Evolutionary conservation across 2,888 invertebrate species (phyloP), one percentile per base, ranked within the genome.

Genomic region (Drosophila fungiperda): DNA sequence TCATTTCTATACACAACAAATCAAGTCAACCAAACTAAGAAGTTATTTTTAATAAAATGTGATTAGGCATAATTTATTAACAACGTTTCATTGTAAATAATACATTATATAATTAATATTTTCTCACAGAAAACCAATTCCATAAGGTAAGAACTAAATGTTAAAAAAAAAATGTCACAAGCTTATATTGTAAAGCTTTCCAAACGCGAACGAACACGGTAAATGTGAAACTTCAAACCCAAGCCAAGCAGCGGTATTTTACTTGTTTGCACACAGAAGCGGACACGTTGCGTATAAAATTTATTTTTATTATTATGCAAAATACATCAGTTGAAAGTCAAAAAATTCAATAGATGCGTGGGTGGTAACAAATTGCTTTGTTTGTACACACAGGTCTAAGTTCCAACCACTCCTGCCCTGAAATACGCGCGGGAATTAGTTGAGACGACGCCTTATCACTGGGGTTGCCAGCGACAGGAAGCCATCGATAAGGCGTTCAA

Each of bases 221-320:
- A 23, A 52, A 62, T 50, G 15, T 12, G 1, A 54, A 73, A 45
- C 50, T 61, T 78, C 40, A 49, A 57, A 32, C 38, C 9, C 20
- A 42, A 72, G n/a, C 40, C 33, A 42, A 26, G 42, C 12, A 36
- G 9, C 23, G 45, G 11, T 20, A 70, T 50, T 20, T 17, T 26
- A 15, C 29, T 29, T 48, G 54, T 26, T 54, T n/a, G 8, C 36
- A 12, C 42, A 32, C 71, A 78, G 82, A 85, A 84, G 64, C 85
- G 83, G 78, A 91, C 80, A 78, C 71, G 73, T 63, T 73, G 72
- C 59, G 73, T 83, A 90, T 89, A 88, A 92, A 92, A 66, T 90
- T 90, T 87, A 90, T 83, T 86, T 78, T 89, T 91, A 86, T 86
- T 86, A 73, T 81, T 73, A 80, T 82, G 82, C 67, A 63, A 76